Evolutionary conservation across 2,888 invertebrate species (phyloP), one percentile per base, ranked within the genome.

Genomic region (Mayetiola destructor): DNA sequence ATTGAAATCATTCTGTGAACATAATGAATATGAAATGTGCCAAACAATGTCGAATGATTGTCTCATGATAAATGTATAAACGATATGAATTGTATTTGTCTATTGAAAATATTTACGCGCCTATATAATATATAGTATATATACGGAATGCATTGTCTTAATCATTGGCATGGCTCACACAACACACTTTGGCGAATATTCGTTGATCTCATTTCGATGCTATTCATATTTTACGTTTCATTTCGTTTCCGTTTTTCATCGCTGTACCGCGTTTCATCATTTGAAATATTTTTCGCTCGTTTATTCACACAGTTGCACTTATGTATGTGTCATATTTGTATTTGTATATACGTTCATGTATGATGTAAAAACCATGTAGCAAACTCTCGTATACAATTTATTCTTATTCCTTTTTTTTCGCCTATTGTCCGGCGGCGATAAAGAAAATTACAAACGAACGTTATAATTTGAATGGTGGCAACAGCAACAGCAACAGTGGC

Each of bases 121-220:
- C n/a, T n/a, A n/a, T n/a, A n/a, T n/a, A n/a, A n/a, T n/a, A n/a
- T n/a, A n/a, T n/a, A n/a, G n/a, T n/a, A n/a, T n/a, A n/a, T n/a
- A n/a, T n/a, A n/a, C n/a, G n/a, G n/a, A n/a, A n/a, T n/a, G n/a
- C n/a, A n/a, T n/a, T n/a, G n/a, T n/a, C n/a, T n/a, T n/a, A n/a
- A n/a, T n/a, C n/a, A n/a, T n/a, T n/a, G n/a, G n/a, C n/a, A n/a
- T n/a, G n/a, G n/a, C n/a, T n/a, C n/a, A n/a, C n/a, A n/a, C n/a
- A n/a, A n/a, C n/a, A n/a, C n/a, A n/a, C n/a, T n/a, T n/a, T n/a
- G n/a, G n/a, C n/a, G n/a, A 48, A 27, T 48, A 48, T 48, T 48
- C n/a, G 48, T 48, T 48, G 48, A 48, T 48, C 48, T 48, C 48
- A 48, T 48, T 48, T 48, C 48, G 27, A 48, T 27, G 48, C 18